Conservation (phyloP, 2,888 invertebrate species). For the Synergus gifuensis region DNA sequence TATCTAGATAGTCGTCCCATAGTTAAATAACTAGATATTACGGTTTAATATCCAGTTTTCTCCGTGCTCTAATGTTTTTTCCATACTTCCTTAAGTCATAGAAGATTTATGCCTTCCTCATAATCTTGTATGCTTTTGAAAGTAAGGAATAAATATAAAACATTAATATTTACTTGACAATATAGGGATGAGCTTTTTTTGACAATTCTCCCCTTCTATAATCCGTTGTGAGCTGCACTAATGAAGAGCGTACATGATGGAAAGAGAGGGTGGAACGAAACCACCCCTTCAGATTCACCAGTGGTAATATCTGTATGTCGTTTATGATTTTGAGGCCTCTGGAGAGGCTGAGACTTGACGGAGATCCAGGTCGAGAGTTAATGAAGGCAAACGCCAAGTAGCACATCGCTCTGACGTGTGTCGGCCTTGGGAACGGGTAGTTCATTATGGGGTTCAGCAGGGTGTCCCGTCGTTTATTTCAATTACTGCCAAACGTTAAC, state of each 20-base stretch:
- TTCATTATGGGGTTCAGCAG: conserved; percentile 64
- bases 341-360: conserved; percentile 32
- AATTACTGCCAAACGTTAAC: conserved; percentile 63
- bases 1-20: no score
- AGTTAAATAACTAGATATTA: no score
- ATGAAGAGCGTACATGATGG: conserved; percentile 31
- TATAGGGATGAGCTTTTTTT: background rate
- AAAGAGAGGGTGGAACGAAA: conserved; percentile 6
- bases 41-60: no score
- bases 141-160: background rate
- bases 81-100: background rate
- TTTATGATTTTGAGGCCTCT: conserved; percentile 27
- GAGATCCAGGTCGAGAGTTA: conserved; percentile 47
- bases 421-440: conserved; percentile 62
- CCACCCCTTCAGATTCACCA: conserved; percentile 19
- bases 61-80: background rate
- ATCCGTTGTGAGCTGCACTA: conserved; percentile 6
- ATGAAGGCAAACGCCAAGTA: conserved; percentile 53
- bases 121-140: background rate
- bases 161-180: background rate
- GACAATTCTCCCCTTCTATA: background rate
- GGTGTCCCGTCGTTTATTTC: conserved; percentile 63
- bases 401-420: conserved; percentile 62
- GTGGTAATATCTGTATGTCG: conserved; percentile 36
- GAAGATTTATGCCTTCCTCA: background rate